A percentile compares a stretch with the other conserved stretches of the same genome.
Evolutionary conservation across 2,888 invertebrate species (phyloP).

Genomic region (Fragum whitleyi): DNA sequence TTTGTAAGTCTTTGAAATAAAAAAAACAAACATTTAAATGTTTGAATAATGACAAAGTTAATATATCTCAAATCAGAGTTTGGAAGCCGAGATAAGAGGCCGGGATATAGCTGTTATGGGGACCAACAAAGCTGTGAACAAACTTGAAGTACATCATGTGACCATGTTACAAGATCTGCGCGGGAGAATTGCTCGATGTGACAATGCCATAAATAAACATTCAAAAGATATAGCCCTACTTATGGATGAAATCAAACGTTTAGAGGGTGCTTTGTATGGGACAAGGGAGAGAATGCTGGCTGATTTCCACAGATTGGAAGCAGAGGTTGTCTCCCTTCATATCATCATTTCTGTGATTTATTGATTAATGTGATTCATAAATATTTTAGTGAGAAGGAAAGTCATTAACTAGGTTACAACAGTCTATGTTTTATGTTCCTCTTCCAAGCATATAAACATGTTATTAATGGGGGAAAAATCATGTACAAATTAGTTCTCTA

Average conservation of each 20-base stretch:
- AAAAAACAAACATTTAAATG: too few species aligned
- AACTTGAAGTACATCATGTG: slow-evolving; percentile 84
- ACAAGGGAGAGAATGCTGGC: slow-evolving; percentile 73
- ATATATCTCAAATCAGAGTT: slow-evolving; percentile 68
- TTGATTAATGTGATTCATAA: not conserved
- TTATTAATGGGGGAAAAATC: too few species aligned
- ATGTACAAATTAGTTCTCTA: too few species aligned
- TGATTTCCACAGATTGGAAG: slow-evolving; percentile 79
- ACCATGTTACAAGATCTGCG: slow-evolving; percentile 83
- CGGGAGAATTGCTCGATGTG: slow-evolving; percentile 83
- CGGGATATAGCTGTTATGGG: slow-evolving; percentile 77
- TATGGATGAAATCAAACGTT: slow-evolving; percentile 76
- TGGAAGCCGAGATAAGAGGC: slow-evolving; percentile 79
- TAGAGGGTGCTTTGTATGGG: slow-evolving; percentile 76
- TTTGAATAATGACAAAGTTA: too few species aligned
- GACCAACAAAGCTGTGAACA: slow-evolving; percentile 81
- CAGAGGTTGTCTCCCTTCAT: slow-evolving; percentile 73
- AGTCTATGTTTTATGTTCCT: too few species aligned
- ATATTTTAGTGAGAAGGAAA: too few species aligned
- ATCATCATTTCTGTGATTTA: not conserved
- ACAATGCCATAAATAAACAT: slow-evolving; percentile 80
- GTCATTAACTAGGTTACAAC: too few species aligned
- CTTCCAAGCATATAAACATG: too few species aligned
- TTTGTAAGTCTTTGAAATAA: too few species aligned
- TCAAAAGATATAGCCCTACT: slow-evolving; percentile 76